Base-by-base conservation (phyloP, 1,140 invertebrate genomes). In the Melitaea cinxia region DNA sequence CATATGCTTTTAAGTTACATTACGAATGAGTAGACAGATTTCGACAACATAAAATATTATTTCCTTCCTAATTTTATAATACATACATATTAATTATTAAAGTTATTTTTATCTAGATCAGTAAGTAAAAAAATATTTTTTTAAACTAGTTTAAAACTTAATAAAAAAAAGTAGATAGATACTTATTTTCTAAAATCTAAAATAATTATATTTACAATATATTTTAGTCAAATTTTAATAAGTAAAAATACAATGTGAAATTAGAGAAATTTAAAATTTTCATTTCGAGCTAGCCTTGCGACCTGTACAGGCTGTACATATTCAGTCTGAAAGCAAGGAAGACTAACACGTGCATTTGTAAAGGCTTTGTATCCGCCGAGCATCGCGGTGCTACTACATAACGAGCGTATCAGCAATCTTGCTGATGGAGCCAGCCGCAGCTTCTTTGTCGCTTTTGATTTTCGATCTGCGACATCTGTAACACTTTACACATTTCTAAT, bases 401-500 rank as follows among this genome's bases (percentile, higher is more conserved):
- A 62, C 74, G 66, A 77, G 72, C 62, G 67, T 76, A 73, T 73
- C 79, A 60, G 50, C 68, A 82, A 80, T 84, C 76, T 78, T 60
- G 57, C 67, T 82, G 61, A 64, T 64, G 61, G 61, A 64, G 39
- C 61, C 53, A 24, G 42, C 19, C 53, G 17, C 53, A 42, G 54
- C 21, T 26, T 37, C 54, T 61, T 62, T 70, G 68, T 65, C 52
- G 26, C 42, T 47, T 58, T 58, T 33, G 23, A 49, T 58, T 58
- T 49, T 12, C 42, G 42, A 58, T 15, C 26, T 14, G 42, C 33
- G 14, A 15, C 49, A 28, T 28, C 42, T 47, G 15, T 23, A 45
- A 45, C 19, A 45, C 23, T 23, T 47, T 47, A 23, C 4, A 47
- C 42, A 47, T 47, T 47, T 47, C 21, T 24, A 10, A 42, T 10